Conservation (phyloP, 2,888 invertebrate genomes). For the Mythimna impura region DNA sequence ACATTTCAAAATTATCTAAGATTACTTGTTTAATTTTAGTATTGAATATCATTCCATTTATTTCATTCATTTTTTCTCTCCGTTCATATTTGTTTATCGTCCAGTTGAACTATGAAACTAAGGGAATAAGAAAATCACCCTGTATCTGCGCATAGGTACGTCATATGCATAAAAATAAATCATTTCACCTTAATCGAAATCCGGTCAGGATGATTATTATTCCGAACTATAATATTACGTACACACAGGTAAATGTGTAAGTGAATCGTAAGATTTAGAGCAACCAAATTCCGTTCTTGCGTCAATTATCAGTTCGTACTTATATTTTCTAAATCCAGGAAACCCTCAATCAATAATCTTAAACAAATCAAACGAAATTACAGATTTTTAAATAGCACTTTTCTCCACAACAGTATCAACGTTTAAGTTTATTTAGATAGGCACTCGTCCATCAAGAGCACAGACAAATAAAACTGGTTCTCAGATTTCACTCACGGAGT, state of each 20-base stretch:
- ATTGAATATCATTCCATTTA: background rate
- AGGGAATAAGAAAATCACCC: background rate
- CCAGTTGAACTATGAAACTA: background rate
- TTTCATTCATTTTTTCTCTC: background rate
- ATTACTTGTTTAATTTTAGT: constrained; percentile 1
- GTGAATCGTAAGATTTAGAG: background rate
- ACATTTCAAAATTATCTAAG: constrained; percentile 4
- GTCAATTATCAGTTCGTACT: background rate
- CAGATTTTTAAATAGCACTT: constrained; percentile 29
- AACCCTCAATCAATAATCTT: background rate
- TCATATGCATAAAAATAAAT: no score
- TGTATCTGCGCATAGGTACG: background rate
- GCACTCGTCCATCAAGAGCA: constrained; percentile 61
- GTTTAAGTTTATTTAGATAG: constrained; percentile 54
- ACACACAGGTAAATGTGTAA: background rate
- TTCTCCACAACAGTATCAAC: constrained; percentile 53
- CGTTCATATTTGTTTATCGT: background rate
- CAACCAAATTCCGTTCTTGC: background rate
- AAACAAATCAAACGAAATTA: background rate
- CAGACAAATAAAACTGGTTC: constrained; percentile 73
- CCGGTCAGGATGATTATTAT: background rate
- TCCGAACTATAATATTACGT: background rate
- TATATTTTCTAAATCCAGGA: background rate
- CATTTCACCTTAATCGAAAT: background rate
- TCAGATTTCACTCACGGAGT: constrained; percentile 74